Base-by-base conservation (phyloP, 2,888 invertebrate species). In the Caradrina clavipalpis region DNA sequence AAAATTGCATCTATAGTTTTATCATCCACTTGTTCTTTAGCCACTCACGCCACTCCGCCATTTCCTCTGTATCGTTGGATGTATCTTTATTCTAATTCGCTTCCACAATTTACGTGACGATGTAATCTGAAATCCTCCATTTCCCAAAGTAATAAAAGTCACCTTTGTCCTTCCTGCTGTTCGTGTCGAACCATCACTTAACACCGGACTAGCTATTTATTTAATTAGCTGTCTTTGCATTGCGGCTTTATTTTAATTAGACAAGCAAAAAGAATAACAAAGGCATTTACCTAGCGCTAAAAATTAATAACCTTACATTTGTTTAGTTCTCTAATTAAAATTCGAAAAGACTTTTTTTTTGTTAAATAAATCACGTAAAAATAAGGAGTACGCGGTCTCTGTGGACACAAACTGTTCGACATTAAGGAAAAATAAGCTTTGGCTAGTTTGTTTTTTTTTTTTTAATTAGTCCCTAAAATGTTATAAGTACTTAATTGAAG, bases 281-380 rank as follows among this genome's bases (percentile, higher is more conserved):
- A 56, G 54, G 68, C 65, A 55, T 10, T 59, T 50, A 59, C 45
- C 45, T 39, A 45, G 58, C 17, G 55, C 58, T 68, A 49, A 17
- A 56, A 74, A 81, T 73, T 70, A 75, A 73, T 75, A 77, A 71
- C 70, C 56, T 13, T 64, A 53, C 50, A 73, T 80, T 81, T 77
- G 59, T 73, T 60, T 66, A 55, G 51, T 59, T 65, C 59, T 67
- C 57, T 77, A 70, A 80, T 83, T 70, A 79, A 75, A 75, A 72
- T 63, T 49, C 39, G 53, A 67, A 22, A 51, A 68, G 13, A 31
- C n/a, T 57, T 45, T 67, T 50, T 17, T 15, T 26, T 26, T 21
- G 11, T 51, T n/a, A 69, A 42, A 31, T 19, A 39, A 35, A 67
- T 66, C 11, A 17, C 11, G 56, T 47, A 31, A 49, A 47, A 49